Conservation (phyloP, 2,797 vertebrate genomes). For the Typhlichthys eigenmanni region DNA sequence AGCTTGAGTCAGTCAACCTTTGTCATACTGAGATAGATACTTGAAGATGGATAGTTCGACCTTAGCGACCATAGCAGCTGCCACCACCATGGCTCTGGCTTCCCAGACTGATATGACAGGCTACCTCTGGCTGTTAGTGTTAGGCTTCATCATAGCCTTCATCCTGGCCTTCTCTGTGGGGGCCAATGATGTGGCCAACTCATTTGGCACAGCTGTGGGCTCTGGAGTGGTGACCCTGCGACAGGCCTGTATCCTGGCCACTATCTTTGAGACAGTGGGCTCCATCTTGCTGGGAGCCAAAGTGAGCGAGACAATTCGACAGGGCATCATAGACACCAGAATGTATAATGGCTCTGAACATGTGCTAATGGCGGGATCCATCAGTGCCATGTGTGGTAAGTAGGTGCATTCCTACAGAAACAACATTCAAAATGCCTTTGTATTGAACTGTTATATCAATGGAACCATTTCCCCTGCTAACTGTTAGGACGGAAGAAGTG, state of each 20-base stretch:
- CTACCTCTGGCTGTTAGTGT: constrained; percentile 85
- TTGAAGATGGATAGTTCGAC: constrained; percentile 69
- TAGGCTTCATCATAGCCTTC: constrained; percentile 94
- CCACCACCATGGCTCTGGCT: constrained; percentile 50
- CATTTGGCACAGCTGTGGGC: constrained; percentile 94
- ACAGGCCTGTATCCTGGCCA: constrained; percentile 91
- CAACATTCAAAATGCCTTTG: too few species aligned
- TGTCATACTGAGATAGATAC: not conserved
- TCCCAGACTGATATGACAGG: constrained; percentile 58
- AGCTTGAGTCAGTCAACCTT: constrained; percentile 49
- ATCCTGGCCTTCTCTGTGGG: constrained; percentile 95
- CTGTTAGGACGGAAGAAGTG: not conserved
- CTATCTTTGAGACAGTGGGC: constrained; percentile 91
- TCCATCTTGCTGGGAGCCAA: constrained; percentile 92
- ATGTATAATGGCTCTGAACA: constrained; percentile 83
- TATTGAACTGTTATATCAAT: too few species aligned
- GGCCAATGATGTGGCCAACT: constrained; percentile 97
- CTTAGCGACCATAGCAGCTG: constrained; percentile 58
- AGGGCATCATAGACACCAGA: constrained; percentile 87
- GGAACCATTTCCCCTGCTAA: too few species aligned
- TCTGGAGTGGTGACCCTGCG: constrained; percentile 93
- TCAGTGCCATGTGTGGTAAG: constrained; percentile 94
- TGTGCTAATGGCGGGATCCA: constrained; percentile 89
- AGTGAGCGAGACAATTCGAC: constrained; percentile 94
- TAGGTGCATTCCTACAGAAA: not conserved